Percentiles rank a stretch among this genome's conserved stretches.
Evolutionary conservation across 2,113 vertebrate species (phyloP).

Genomic region (Ceyx margarethae): DNA sequence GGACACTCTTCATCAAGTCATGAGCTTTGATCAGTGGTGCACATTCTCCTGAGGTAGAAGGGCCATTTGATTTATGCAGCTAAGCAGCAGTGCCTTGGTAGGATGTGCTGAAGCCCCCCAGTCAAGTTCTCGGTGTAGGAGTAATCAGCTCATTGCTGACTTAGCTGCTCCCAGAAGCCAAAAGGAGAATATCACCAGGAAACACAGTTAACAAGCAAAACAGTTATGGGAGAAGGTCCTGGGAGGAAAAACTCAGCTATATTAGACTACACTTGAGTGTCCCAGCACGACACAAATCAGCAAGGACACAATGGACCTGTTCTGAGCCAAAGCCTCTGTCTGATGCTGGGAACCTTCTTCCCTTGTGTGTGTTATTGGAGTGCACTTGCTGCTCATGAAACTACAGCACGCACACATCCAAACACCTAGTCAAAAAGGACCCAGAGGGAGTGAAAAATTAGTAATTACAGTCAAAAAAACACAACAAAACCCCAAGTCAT

Average conservation of each 20-base stretch:
- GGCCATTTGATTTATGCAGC: background rate
- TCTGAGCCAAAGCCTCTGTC: background rate
- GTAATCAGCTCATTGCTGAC: background rate
- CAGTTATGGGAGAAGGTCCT: fast-evolving
- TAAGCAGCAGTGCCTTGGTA: background rate
- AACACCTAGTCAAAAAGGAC: background rate
- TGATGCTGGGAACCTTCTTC: background rate
- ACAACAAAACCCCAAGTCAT: background rate
- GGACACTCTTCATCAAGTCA: background rate
- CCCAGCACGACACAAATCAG: background rate
- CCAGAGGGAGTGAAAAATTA: background rate
- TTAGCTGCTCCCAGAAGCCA: background rate
- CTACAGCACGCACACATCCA: fast-evolving
- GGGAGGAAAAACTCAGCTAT: background rate
- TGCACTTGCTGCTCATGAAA: background rate
- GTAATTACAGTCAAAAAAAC: background rate
- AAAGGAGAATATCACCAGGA: background rate
- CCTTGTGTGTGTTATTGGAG: background rate
- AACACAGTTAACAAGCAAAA: background rate
- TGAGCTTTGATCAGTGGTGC: background rate
- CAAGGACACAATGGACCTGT: fast-evolving
- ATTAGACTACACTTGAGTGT: background rate
- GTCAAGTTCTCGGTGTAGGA: background rate
- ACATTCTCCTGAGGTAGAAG: background rate
- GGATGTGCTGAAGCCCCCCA: background rate